Conservation (phyloP, 2,888 invertebrate species). For the Lithophane leautieri region DNA sequence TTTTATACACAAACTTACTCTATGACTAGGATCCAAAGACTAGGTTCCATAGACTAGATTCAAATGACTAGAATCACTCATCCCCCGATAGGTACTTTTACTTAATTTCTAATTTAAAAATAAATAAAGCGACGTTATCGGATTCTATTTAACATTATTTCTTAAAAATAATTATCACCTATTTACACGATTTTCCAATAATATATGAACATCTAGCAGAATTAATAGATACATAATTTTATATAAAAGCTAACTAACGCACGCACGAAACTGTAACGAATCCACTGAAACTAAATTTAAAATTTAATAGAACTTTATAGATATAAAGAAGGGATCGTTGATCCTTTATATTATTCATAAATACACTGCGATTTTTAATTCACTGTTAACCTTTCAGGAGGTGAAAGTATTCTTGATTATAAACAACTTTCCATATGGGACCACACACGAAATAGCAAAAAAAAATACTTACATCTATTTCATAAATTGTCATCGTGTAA, state of each 20-base stretch:
- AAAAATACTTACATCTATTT: too few relatives aligned
- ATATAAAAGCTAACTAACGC: slow-evolving; percentile 26
- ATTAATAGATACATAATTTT: slow-evolving; percentile 19
- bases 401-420: too few relatives aligned
- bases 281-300: slow-evolving; percentile 11
- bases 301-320: neutral
- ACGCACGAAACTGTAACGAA: slow-evolving; percentile 49
- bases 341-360: neutral
- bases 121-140: slow-evolving; percentile 79
- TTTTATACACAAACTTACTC: slow-evolving; percentile 55
- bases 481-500: too few relatives aligned
- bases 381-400: too few relatives aligned
- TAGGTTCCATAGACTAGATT: slow-evolving; percentile 68
- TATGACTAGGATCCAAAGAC: slow-evolving; percentile 59
- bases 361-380: too few relatives aligned
- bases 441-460: too few relatives aligned
- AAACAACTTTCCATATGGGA: too few relatives aligned
- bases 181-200: slow-evolving; percentile 49
- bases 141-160: slow-evolving; percentile 77
- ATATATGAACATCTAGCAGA: slow-evolving; percentile 43
- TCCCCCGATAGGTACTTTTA: slow-evolving; percentile 64
- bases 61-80: slow-evolving; percentile 86
- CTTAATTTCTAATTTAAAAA: slow-evolving; percentile 60
- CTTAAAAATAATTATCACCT: slow-evolving; percentile 52
- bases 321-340: neutral